Evolutionary conservation across 92 coral and sea anemone genomes (phyloP), one percentile per base, ranked within the genome.

Genomic region (Phenganax stokvisi): DNA sequence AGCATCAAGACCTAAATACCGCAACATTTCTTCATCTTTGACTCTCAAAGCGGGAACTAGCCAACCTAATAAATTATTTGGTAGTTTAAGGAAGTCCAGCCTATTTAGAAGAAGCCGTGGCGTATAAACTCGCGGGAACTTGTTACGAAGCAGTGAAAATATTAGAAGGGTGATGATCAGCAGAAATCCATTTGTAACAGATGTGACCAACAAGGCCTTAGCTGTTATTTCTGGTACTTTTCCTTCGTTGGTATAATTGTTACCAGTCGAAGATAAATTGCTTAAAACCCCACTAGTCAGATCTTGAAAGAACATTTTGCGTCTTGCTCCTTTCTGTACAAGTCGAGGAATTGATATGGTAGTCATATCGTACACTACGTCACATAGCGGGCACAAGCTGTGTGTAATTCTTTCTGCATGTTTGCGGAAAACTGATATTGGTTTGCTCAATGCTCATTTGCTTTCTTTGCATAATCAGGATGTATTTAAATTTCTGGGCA

Each of bases 1-100:
- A 13, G 97, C 98, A 56, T 93, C 98, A 71, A 93, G 92, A 0
- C 98, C 98, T 0, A 91, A 86, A 60, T 91, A 89, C 62, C 86
- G 85, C 84, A 89, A 89, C 28, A 93, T 87, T 76, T 91, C 92
- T 55, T 93, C 97, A 82, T 93, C 96, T 29, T 85, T 88, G 0
- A 90, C 90, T 89, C 84, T 87, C 65, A 89, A 87, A 37, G 98
- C 97, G 16, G 97, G 97, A 72, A 91, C 74, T 12, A 91, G 64
- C 98, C 98, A 93, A 2, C 92, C 98, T 71, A 93, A 87, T 59
- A 88, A 91, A 64, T 87, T 88, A 68, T 87, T 85, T n/a, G 93
- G 91, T 8, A 91, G 83, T 80, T 87, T 89, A 25, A 91, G 89
- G 75, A 85, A 89, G 84, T 84, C 85, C 84, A 86, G 77, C 56